These are phyloP conservation scores for Gymnopithys bicolor DNA, from an alignment of 2,797 vertebrate species.

Conservation along the genomic window DNA sequence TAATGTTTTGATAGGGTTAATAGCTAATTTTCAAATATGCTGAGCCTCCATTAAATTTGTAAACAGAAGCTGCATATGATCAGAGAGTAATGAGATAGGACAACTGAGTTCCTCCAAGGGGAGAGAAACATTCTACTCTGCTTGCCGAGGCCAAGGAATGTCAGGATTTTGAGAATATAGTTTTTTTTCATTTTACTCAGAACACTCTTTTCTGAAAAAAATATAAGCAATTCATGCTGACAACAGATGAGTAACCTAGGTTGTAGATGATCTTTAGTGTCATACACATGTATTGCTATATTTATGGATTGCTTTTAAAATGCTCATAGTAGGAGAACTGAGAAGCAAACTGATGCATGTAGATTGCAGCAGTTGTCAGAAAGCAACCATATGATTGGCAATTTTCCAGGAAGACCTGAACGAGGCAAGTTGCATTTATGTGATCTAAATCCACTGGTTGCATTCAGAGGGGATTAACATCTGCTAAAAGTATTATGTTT, in stretches of 20 bases:
- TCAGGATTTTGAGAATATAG: neutral
- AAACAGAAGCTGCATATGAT: neutral
- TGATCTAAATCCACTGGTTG: slow-evolving; percentile 74
- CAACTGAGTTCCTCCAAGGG: neutral
- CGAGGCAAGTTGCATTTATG: slow-evolving; percentile 68
- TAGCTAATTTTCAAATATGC: slow-evolving; percentile 5
- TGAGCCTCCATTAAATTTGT: neutral
- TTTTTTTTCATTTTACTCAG: neutral
- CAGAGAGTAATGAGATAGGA: neutral
- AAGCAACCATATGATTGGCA: slow-evolving; percentile 56
- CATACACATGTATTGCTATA: neutral
- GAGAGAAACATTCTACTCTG: neutral
- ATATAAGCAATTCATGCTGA: neutral
- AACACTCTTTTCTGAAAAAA: neutral
- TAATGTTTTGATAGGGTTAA: neutral
- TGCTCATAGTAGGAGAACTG: neutral
- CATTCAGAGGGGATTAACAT: slow-evolving; percentile 79
- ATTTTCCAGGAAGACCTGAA: slow-evolving; percentile 72
- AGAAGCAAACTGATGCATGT: neutral
- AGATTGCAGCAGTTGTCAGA: slow-evolving; percentile 33
- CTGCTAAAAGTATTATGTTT: slow-evolving; percentile 82
- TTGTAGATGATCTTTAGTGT: neutral
- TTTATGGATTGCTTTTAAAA: slow-evolving; percentile 16
- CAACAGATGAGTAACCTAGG: neutral
- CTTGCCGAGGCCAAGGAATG: neutral